A percentile compares a stretch with the other conserved stretches of the same genome.
Conservation (phyloP, 2,797 vertebrate species). For the Catamblyrhynchus diadema region DNA sequence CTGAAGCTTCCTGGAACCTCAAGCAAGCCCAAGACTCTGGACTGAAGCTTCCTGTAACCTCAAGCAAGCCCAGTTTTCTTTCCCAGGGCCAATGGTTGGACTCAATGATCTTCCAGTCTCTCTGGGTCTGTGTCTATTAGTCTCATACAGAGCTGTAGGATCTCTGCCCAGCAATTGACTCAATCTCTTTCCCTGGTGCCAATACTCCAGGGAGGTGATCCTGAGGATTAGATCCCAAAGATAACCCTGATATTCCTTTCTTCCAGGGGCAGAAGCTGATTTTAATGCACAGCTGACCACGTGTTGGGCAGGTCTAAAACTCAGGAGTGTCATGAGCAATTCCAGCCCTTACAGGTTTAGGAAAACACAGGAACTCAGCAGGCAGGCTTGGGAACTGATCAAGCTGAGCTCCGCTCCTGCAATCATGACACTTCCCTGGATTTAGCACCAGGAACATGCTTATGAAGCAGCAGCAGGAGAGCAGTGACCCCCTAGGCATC, state of each 20-base stretch:
- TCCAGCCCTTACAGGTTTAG: not conserved
- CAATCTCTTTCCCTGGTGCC: not conserved
- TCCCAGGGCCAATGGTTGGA: not conserved
- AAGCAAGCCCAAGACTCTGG: not conserved
- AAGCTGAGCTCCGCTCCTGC: not conserved
- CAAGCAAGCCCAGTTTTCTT: not conserved
- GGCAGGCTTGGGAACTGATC: not conserved
- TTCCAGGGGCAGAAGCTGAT: not conserved
- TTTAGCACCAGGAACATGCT: not conserved
- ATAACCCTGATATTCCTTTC: not conserved
- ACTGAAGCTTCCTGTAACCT: not conserved
- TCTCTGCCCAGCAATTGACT: not conserved
- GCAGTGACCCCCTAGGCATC: not conserved
- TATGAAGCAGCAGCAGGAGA: not conserved
- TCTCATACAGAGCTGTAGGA: not conserved
- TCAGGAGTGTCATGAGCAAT: not conserved
- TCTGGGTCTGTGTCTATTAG: not conserved
- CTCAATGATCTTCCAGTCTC: accelerated
- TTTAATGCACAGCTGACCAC: not conserved
- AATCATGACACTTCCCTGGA: not conserved
- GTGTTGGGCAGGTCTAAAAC: not conserved
- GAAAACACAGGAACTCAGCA: not conserved
- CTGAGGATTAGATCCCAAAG: not conserved
- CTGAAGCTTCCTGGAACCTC: not conserved
- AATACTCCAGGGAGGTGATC: not conserved